Base-by-base conservation (phyloP, 2,113 vertebrate species). In the Sigmodon hispidus region DNA sequence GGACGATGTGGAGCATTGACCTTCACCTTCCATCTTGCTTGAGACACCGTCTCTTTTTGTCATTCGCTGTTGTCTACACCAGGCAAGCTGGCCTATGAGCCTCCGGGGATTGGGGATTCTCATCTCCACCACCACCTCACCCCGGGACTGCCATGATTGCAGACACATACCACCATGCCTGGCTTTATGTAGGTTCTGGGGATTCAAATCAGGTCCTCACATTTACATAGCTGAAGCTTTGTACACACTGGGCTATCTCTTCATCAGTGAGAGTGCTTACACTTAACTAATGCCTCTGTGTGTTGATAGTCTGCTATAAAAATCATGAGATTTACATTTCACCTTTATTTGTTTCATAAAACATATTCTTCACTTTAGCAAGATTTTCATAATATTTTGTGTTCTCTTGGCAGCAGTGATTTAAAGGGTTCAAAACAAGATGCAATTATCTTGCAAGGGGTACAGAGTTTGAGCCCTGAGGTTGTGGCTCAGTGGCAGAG, bases 361-460 rank as follows among this genome's bases (percentile, higher is more conserved):
- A 91, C 69, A 4, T 80, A 22, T 87, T 77, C 45, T 92, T 93
- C 52, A 83, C 87, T 87, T 92, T 85, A 81, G 80, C 70, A 81
- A 90, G 61, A 85, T 95, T 84, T 90, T 65, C 59, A 45, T 22
- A 19, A 86, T 55, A 55, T 76, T 76, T 88, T 91, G 65, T 85
- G 19, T 48, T 91, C 26, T 89, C 7, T 72, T n/a, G 43, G 91
- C 15, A 22, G 26, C 76, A 72, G 12, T 65, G 24, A 59, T 69
- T 57, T 90, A 70, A 94, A 93, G 19, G 67, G 73, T 93, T 77
- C 75, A 81, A 95, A 96, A 43, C 72, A 85, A 91, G 90, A 65
- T 65, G 29, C 9, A 65, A 4, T 36, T 81, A 1, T 92, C 57
- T 76, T 91, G n/a, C 43, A 52, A 85, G 57, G 45, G 87, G 15